Percentiles rank a stretch among this genome's conserved stretches.
phyloP scores from a whole-genome alignment of 2,113 vertebrate genomes.

The Xiphophorus hellerii region DNA sequence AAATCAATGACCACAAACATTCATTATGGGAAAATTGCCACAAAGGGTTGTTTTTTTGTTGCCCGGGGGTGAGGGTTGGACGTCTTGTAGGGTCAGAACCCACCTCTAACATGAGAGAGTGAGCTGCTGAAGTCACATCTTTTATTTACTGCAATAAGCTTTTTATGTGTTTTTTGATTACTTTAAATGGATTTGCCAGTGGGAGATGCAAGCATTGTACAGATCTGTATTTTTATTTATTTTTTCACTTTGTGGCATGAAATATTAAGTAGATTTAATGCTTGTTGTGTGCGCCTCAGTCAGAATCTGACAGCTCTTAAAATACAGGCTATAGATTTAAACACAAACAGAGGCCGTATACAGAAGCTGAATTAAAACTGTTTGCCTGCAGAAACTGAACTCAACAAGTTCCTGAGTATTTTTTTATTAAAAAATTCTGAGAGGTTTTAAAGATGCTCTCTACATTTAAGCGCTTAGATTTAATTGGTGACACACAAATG shows the following conservation, averaged over 20 bases:
- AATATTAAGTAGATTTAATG: conserved; percentile 57
- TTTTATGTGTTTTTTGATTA: conserved; percentile 25
- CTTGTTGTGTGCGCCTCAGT: conserved; percentile 47
- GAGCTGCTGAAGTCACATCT: conserved; percentile 38
- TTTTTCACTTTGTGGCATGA: conserved; percentile 35
- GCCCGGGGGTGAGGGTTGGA: conserved; percentile 23
- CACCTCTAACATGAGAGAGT: conserved; percentile 6
- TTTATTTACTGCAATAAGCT: conserved; percentile 36
- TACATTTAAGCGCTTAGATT: conserved; percentile 31
- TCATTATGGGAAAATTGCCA: conserved; percentile 49
- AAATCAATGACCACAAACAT: conserved; percentile 65
- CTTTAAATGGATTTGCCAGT: conserved; percentile 31
- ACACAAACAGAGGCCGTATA: conserved; percentile 28
- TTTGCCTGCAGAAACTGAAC: conserved; percentile 20
- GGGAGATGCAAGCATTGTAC: conserved; percentile 30
- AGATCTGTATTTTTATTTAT: neutral
- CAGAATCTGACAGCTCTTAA: conserved; percentile 54
- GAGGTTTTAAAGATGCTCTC: conserved; percentile 7
- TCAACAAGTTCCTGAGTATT: neutral
- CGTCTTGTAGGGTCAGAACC: conserved; percentile 26
- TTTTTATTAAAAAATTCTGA: neutral
- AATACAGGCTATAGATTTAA: conserved; percentile 44
- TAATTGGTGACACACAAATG: conserved; percentile 31
- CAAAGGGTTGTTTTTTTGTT: neutral
- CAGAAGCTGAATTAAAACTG: conserved; percentile 33